These are phyloP conservation scores for Hymenochirus boettgeri DNA, from an alignment of 2,113 vertebrate species.

Conservation along the genomic window DNA sequence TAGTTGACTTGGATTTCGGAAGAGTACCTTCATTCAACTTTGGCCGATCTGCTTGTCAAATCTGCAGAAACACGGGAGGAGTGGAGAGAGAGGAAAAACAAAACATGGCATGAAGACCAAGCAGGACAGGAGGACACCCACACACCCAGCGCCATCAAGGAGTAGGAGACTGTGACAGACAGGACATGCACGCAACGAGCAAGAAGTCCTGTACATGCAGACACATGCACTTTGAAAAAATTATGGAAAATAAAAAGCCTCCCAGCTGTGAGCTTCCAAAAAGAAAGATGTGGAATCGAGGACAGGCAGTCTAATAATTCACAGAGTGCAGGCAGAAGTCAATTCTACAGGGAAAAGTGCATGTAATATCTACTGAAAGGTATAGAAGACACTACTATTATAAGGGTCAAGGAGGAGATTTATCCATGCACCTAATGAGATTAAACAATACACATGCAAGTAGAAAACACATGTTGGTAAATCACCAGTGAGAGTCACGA, in stretches of 20 bases:
- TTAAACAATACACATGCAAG: background rate
- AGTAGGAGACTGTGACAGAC: background rate
- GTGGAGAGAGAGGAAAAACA: conserved; percentile 20
- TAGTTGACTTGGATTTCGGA: conserved; percentile 41
- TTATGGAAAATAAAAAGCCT: too few relatives aligned
- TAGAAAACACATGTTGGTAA: background rate
- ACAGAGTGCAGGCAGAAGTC: too few relatives aligned
- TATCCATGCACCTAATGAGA: background rate
- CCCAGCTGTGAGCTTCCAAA: too few relatives aligned
- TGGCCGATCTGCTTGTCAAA: conserved; percentile 64
- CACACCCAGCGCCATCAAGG: background rate
- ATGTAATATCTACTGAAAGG: too few relatives aligned
- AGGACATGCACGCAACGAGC: too few relatives aligned
- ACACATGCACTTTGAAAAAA: too few relatives aligned
- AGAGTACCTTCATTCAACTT: conserved; percentile 78
- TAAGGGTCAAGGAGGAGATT: too few relatives aligned
- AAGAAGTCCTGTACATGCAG: background rate
- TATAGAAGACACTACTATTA: too few relatives aligned
- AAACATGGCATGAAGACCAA: conserved; percentile 56
- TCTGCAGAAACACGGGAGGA: conserved; percentile 64
- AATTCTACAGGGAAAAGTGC: too few relatives aligned
- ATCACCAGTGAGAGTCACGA: conserved; percentile 53
- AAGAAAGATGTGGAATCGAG: too few relatives aligned
- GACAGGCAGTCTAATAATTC: too few relatives aligned
- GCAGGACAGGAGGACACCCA: conserved; percentile 1